Conservation (phyloP, 2,888 invertebrate species). For the Mycalesis mineus region DNA sequence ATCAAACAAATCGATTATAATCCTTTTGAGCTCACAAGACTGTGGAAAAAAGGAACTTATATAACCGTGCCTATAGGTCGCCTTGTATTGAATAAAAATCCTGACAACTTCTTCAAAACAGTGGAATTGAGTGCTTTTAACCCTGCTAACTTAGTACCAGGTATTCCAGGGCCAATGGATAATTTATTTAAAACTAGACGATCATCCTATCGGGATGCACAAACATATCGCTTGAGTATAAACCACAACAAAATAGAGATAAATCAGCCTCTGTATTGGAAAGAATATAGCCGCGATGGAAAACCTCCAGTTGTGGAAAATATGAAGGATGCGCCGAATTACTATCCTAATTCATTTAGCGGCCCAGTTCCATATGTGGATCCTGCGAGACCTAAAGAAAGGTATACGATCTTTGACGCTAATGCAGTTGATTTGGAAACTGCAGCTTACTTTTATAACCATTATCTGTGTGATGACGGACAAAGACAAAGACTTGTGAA, state of each 20-base stretch:
- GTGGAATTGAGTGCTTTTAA: slow-evolving; percentile 49
- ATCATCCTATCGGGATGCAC: slow-evolving; percentile 49
- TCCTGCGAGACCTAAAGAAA: slow-evolving; percentile 39
- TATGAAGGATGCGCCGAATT: slow-evolving; percentile 92
- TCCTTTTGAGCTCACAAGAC: slow-evolving; percentile 53
- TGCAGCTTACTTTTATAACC: slow-evolving; percentile 83
- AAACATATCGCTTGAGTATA: slow-evolving; percentile 51
- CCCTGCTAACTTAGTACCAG: slow-evolving; percentile 58
- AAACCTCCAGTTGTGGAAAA: slow-evolving; percentile 84
- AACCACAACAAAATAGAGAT: slow-evolving; percentile 53
- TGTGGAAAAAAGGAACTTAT: slow-evolving; percentile 60
- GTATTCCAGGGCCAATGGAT: slow-evolving; percentile 56
- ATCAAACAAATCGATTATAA: slow-evolving; percentile 45
- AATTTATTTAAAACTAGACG: slow-evolving; percentile 46
- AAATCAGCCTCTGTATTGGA: slow-evolving; percentile 48
- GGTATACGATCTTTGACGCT: slow-evolving; percentile 38
- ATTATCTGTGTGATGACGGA: slow-evolving; percentile 33
- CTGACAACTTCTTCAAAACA: slow-evolving; percentile 49
- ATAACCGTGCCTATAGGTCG: slow-evolving; percentile 47
- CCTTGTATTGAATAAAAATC: slow-evolving; percentile 45
- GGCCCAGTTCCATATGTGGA: slow-evolving; percentile 85
- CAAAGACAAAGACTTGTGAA: slow-evolving; percentile 33
- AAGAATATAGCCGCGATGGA: slow-evolving; percentile 64
- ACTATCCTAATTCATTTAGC: slow-evolving; percentile 94
- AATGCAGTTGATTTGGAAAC: slow-evolving; percentile 71